phyloP scores from a whole-genome alignment of 2,797 vertebrate genomes.

The Arrhamphus sclerolepis region DNA sequence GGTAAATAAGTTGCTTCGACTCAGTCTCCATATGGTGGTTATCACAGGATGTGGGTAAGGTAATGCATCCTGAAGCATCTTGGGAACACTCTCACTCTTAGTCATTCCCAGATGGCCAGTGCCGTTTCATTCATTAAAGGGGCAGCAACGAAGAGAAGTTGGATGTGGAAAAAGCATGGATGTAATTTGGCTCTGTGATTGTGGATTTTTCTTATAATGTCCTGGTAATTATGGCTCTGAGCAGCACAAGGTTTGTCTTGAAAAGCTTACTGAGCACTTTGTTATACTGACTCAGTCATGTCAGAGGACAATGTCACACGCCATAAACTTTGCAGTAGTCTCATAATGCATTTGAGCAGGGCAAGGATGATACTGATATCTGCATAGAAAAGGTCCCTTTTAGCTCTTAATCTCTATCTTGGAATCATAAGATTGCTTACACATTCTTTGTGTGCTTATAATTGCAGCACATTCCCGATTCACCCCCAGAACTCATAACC shows the following conservation, averaged over 20 bases:
- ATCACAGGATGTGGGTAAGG: constrained; percentile 65
- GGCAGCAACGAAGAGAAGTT: constrained; percentile 42
- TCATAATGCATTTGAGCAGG: constrained; percentile 47
- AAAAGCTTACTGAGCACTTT: constrained; percentile 45
- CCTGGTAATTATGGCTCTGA: constrained; percentile 67
- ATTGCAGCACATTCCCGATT: constrained; percentile 75
- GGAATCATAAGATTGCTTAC: constrained; percentile 77
- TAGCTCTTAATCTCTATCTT: constrained; percentile 53
- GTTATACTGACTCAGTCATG: constrained; percentile 25
- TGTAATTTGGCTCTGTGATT: constrained; percentile 72
- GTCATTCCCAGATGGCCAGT: constrained; percentile 78
- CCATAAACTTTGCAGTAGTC: constrained; percentile 54
- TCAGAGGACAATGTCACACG: constrained; percentile 15
- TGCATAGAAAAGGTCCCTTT: constrained; percentile 50
- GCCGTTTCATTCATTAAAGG: constrained; percentile 77
- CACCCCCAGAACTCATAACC: constrained; percentile 79
- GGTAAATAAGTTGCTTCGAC: constrained; percentile 50
- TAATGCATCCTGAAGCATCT: constrained; percentile 70
- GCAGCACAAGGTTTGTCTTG: constrained; percentile 55
- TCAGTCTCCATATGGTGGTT: constrained; percentile 68
- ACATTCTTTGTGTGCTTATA: constrained; percentile 82
- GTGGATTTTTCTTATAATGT: constrained; percentile 70
- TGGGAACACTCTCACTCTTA: constrained; percentile 66
- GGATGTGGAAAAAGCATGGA: constrained; percentile 71
- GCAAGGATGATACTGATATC: constrained; percentile 42